Conservation (phyloP, 2,888 invertebrate genomes). For the Nemurella pictetii region DNA sequence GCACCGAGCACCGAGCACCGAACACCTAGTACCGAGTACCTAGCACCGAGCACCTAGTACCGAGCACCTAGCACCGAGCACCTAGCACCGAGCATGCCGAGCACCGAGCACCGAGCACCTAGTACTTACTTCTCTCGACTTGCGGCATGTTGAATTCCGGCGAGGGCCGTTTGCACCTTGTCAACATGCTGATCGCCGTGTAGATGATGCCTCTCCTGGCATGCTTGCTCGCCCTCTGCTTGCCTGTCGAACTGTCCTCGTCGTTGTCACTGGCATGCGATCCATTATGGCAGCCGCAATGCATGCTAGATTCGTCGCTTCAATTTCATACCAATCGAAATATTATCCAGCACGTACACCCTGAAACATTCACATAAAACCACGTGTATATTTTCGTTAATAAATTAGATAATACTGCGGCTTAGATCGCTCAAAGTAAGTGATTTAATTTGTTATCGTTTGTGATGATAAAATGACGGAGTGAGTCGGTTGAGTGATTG, state of each 20-base stretch:
- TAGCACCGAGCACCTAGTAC: too few relatives aligned
- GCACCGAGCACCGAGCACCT: too few relatives aligned
- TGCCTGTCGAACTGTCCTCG: background rate
- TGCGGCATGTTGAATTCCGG: conserved; percentile 76
- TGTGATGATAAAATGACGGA: background rate
- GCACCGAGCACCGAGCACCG: too few relatives aligned
- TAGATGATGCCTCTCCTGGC: background rate
- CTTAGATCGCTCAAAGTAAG: background rate
- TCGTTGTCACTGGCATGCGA: background rate
- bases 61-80: too few relatives aligned
- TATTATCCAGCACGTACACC: too few relatives aligned
- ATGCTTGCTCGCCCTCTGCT: background rate
- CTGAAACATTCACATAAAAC: background rate
- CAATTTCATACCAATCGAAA: background rate
- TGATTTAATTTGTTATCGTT: background rate
- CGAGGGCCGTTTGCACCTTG: conserved; percentile 64
- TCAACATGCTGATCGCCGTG: conserved; percentile 59
- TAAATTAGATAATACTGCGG: background rate
- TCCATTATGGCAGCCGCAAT: background rate
- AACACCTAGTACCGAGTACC: too few relatives aligned
- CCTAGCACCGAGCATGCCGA: too few relatives aligned
- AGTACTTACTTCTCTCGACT: conserved; percentile 73
- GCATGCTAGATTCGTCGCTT: background rate
- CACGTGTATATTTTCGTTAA: too few relatives aligned
- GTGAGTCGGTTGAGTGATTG: background rate